Conservation (phyloP, 2,797 vertebrate species). For the Erethizon dorsatum region DNA sequence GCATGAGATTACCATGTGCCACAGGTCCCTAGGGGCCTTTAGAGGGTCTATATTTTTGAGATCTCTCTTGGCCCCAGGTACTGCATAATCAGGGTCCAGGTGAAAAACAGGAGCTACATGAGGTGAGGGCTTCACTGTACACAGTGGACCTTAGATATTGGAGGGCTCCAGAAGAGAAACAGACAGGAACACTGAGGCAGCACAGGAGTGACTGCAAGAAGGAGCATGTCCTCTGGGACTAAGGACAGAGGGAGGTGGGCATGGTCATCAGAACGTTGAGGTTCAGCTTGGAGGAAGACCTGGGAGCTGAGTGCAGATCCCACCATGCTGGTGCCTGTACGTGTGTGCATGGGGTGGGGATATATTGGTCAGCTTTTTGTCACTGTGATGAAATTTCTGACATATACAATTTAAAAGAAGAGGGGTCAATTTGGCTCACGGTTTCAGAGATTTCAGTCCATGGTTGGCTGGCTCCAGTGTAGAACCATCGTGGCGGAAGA, state of each 20-base stretch:
- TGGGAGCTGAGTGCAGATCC: not conserved
- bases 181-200: not conserved
- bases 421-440: not conserved
- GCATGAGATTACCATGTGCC: not conserved
- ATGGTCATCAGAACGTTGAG: not conserved
- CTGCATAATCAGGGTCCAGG: not conserved
- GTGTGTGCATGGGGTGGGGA: not conserved
- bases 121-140: not conserved
- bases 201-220: not conserved
- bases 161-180: not conserved
- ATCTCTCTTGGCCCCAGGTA: not conserved
- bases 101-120: not conserved
- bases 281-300: too few relatives aligned
- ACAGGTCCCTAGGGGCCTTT: not conserved
- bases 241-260: not conserved
- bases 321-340: accelerated
- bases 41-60: not conserved
- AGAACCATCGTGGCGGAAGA: too few relatives aligned
- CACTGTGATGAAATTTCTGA: not conserved
- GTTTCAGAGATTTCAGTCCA: not conserved
- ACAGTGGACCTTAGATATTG: not conserved
- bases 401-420: not conserved
- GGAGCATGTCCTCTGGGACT: accelerated
- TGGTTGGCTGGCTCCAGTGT: not conserved
- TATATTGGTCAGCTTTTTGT: not conserved